These are phyloP conservation scores for Clanis bilineata DNA, from an alignment of 2,888 invertebrate species.

Conservation along the genomic window DNA sequence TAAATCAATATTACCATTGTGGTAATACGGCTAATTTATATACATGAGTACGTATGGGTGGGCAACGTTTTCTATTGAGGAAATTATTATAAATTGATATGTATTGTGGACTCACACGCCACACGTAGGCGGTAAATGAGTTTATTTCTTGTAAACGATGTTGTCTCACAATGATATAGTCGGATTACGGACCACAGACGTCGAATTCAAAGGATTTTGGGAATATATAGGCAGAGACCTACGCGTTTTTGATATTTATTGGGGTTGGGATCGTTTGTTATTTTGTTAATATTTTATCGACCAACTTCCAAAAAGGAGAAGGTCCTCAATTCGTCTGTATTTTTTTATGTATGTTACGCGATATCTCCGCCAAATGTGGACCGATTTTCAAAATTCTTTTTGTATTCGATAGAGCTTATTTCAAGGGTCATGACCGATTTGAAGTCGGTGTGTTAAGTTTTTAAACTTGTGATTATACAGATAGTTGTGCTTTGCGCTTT, in stretches of 20 bases:
- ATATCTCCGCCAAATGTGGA: no score
- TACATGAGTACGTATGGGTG: constrained; percentile 14
- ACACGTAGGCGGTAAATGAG: constrained; percentile 44
- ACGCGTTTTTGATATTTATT: constrained; percentile 4
- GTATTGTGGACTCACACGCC: constrained; percentile 21
- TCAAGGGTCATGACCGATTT: no score
- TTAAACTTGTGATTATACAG: no score
- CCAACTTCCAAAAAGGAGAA: no score
- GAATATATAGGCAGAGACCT: constrained; percentile 1
- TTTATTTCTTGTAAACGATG: constrained; percentile 36
- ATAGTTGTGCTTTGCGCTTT: no score
- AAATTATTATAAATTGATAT: constrained; percentile 62
- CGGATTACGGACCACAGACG: constrained; percentile 48
- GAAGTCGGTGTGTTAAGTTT: no score
- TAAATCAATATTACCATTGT: constrained; percentile 4
- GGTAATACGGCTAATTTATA: constrained; percentile 22
- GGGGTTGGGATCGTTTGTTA: neutral
- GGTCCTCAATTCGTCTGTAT: no score
- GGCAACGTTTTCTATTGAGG: constrained; percentile 43
- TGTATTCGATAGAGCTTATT: no score
- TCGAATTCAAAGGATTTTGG: constrained; percentile 29
- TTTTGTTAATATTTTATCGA: neutral
- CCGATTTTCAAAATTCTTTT: no score
- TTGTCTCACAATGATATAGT: constrained; percentile 40
- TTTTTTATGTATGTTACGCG: neutral